Evolutionary conservation across 1,140 invertebrate species (phyloP).

Genomic region (Oryctes rhinoceros): DNA sequence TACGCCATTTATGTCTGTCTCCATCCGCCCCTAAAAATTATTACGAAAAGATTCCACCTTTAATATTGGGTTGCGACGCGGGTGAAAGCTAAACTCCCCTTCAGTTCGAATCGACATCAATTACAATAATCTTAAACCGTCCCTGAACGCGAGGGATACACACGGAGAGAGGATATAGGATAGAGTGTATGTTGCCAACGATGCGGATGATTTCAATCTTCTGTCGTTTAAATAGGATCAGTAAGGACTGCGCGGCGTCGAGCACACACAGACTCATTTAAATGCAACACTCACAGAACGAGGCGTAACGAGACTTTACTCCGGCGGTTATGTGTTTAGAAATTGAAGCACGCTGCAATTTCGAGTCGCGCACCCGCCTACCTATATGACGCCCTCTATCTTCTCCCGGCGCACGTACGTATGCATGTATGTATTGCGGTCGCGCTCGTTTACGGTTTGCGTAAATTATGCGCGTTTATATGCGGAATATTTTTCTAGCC

Average conservation of each 20-base stretch:
- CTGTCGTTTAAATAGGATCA: slow-evolving; percentile 47
- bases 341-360: slow-evolving; percentile 40
- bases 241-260: slow-evolving; percentile 37
- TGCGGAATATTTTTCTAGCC: slow-evolving; percentile 8
- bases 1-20: background rate
- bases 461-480: slow-evolving; percentile 32
- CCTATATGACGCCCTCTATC: slow-evolving; percentile 13
- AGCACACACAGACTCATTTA: slow-evolving; percentile 43
- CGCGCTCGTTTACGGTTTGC: slow-evolving; percentile 3
- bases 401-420: background rate
- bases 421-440: slow-evolving; percentile 20
- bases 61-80: background rate
- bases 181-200: slow-evolving; percentile 40
- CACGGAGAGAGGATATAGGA: slow-evolving; percentile 9
- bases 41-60: slow-evolving; percentile 18
- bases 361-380: background rate
- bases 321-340: slow-evolving; percentile 40
- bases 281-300: slow-evolving; percentile 44
- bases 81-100: slow-evolving; percentile 2
- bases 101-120: slow-evolving; percentile 12
- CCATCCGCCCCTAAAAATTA: background rate
- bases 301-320: slow-evolving; percentile 45
- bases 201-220: slow-evolving; percentile 48
- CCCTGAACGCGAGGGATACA: slow-evolving; percentile 9
- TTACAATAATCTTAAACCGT: slow-evolving; percentile 37